A percentile compares a stretch with the other conserved stretches of the same genome.
These are phyloP conservation scores for Andrena camellia DNA, from an alignment of 2,888 invertebrate species.

Conservation along the genomic window DNA sequence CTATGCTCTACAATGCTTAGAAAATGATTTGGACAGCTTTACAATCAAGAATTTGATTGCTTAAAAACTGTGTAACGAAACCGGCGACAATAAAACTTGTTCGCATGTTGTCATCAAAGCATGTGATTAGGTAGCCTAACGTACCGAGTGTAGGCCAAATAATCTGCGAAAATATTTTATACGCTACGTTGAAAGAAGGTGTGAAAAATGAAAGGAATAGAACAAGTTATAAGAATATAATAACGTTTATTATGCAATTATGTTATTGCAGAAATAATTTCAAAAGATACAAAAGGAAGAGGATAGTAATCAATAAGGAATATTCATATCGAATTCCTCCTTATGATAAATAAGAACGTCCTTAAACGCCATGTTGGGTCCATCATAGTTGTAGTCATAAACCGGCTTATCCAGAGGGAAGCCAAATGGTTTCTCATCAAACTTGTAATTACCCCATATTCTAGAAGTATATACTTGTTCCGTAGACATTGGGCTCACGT, in stretches of 20 bases:
- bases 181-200: too few species aligned
- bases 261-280: conserved; percentile 15
- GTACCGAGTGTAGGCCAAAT: too few species aligned
- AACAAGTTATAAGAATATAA: conserved; percentile 6
- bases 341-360: conserved; percentile 89
- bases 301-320: conserved; percentile 48
- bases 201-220: background rate
- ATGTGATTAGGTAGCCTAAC: too few species aligned
- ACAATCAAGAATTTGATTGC: too few species aligned
- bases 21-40: too few species aligned
- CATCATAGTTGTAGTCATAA: conserved; percentile 87
- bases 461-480: conserved; percentile 85
- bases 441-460: conserved; percentile 81
- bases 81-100: too few species aligned
- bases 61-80: too few species aligned
- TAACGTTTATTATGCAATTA: conserved; percentile 37
- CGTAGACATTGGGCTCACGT: conserved; percentile 87
- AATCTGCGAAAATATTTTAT: too few species aligned
- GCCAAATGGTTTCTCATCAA: conserved; percentile 89
- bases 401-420: conserved; percentile 91
- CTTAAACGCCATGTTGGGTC: conserved; percentile 89
- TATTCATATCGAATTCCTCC: conserved; percentile 83
- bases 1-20: too few species aligned
- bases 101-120: too few species aligned
- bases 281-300: background rate